Evolutionary conservation across 2,888 invertebrate species (phyloP).

Genomic region (Clitarchus hookeri): DNA sequence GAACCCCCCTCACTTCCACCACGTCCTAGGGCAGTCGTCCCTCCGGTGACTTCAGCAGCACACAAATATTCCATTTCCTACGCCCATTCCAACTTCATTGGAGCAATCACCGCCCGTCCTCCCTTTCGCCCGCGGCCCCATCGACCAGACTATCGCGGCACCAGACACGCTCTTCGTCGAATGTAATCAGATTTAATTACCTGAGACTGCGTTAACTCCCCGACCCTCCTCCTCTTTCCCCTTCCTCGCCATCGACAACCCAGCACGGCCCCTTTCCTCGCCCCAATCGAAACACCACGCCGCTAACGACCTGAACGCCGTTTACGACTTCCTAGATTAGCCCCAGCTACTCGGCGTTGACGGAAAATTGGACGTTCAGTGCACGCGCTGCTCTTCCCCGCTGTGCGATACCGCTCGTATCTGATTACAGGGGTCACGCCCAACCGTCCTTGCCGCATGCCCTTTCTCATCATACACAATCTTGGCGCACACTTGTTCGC

Average conservation of each 20-base stretch:
- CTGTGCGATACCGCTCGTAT: background rate
- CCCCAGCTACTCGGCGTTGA: background rate
- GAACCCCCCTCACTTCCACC: background rate
- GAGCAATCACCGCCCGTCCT: background rate
- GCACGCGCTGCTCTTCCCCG: background rate
- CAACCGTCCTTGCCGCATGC: too few relatives aligned
- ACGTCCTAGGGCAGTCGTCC: background rate
- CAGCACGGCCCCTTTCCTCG: background rate
- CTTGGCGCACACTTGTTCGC: too few relatives aligned
- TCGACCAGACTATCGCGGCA: background rate
- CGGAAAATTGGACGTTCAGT: background rate
- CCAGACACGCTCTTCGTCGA: background rate
- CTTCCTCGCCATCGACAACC: background rate
- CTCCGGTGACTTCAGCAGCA: background rate
- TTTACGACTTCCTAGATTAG: constrained; percentile 14
- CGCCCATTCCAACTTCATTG: background rate
- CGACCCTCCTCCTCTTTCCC: too few relatives aligned
- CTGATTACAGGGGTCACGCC: background rate
- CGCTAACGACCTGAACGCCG: constrained; percentile 3
- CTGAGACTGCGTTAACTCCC: background rate
- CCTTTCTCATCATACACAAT: too few relatives aligned
- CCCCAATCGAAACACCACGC: constrained; percentile 9
- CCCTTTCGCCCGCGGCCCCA: too few relatives aligned
- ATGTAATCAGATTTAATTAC: constrained; percentile 10
- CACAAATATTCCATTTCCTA: constrained; percentile 14